These are phyloP conservation scores for Strigamia crassipes DNA, from an alignment of 2,888 invertebrate genomes.

Conservation along the genomic window DNA sequence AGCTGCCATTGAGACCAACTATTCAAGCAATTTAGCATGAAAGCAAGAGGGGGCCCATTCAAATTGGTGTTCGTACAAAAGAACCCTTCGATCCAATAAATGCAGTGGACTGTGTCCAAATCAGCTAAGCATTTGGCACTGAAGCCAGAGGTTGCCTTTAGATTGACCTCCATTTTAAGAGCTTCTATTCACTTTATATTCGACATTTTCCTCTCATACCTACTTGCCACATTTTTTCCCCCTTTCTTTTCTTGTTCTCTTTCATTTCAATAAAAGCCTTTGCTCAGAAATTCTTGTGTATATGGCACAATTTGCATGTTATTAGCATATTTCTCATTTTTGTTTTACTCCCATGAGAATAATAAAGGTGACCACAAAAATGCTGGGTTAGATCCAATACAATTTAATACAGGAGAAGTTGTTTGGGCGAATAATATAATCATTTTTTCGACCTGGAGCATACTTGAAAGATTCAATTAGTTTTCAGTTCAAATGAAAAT, in stretches of 20 bases:
- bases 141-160: background rate
- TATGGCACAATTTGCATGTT: conserved; percentile 10
- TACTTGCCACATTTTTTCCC: background rate
- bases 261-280: conserved; percentile 10
- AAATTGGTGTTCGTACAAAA: conserved; percentile 6
- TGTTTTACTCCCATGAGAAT: background rate
- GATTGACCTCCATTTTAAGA: conserved; percentile 10
- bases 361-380: conserved; percentile 4
- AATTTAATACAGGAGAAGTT: background rate
- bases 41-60: background rate
- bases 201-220: background rate
- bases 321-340: conserved; percentile 10
- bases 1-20: conserved; percentile 10
- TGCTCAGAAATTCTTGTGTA: conserved; percentile 10
- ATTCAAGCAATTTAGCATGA: conserved; percentile 10
- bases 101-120: conserved; percentile 10
- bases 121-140: conserved; percentile 10
- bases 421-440: background rate
- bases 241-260: background rate
- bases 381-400: background rate
- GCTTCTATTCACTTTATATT: conserved; percentile 10
- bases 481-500: too few species aligned
- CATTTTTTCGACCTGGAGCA: too few species aligned
- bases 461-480: too few species aligned
- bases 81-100: conserved; percentile 8